These are phyloP conservation scores for Tricholauxania praeusta DNA, from an alignment of 2,888 invertebrate species.

Conservation along the genomic window DNA sequence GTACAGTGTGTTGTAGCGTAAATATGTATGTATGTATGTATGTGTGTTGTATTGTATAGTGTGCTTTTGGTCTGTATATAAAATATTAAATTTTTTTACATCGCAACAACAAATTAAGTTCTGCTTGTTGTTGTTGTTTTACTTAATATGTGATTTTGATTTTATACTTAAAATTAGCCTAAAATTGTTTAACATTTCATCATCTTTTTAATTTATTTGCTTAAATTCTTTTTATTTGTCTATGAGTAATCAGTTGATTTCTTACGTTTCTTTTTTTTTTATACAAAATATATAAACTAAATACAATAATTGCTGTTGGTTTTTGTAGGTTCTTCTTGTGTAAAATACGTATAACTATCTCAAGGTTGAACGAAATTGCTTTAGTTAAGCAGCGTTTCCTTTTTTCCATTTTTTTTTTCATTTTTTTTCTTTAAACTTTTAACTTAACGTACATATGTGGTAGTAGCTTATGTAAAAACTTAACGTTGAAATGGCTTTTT, in stretches of 20 bases:
- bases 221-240: slow-evolving; percentile 13
- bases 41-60: slow-evolving; percentile 4
- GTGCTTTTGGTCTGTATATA: slow-evolving; percentile 8
- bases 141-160: neutral
- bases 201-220: neutral
- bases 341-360: slow-evolving; percentile 31
- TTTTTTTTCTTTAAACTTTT: slow-evolving; percentile 13
- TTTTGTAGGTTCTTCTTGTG: neutral
- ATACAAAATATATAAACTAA: slow-evolving; percentile 30
- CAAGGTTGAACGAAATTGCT: slow-evolving; percentile 28
- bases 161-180: slow-evolving; percentile 26
- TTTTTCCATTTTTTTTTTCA: slow-evolving; percentile 4
- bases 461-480: neutral
- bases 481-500: slow-evolving; percentile 20
- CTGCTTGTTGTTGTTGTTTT: neutral
- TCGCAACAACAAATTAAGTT: neutral
- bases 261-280: slow-evolving; percentile 9
- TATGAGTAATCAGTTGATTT: slow-evolving; percentile 23
- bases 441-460: neutral
- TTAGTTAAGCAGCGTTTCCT: neutral
- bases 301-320: slow-evolving; percentile 22
- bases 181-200: slow-evolving; percentile 18
- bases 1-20: neutral
- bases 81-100: slow-evolving; percentile 3
- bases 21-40: neutral